Percentiles rank a stretch among this genome's conserved stretches.
Conservation (phyloP, 2,113 vertebrate species). For the Eurystomus gularis region DNA sequence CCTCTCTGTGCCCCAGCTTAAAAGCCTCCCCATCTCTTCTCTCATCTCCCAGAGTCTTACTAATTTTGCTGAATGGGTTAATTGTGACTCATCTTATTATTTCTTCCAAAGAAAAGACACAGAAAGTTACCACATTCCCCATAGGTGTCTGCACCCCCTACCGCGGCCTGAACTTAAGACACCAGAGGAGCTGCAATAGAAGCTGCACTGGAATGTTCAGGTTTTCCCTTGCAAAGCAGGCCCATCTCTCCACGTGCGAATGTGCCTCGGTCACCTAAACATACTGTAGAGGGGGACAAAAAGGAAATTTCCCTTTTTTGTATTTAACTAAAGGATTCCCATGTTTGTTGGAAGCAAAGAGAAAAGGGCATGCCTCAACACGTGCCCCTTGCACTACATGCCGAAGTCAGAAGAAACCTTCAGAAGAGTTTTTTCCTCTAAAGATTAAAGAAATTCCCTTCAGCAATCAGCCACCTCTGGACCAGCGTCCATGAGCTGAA, state of each 20-base stretch:
- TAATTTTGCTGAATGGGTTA: neutral
- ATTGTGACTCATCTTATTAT: slow-evolving; percentile 16
- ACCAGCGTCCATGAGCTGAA: neutral
- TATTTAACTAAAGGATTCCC: neutral
- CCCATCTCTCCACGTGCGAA: slow-evolving; percentile 16
- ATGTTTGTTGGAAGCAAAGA: neutral
- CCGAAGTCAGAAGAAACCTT: neutral
- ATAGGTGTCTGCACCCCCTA: slow-evolving; percentile 48
- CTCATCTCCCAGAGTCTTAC: neutral
- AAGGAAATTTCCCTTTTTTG: neutral
- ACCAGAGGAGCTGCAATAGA: slow-evolving; percentile 45
- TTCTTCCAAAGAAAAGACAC: slow-evolving; percentile 56
- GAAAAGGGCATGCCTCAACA: neutral
- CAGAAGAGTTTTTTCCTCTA: neutral
- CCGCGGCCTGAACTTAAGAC: slow-evolving; percentile 60
- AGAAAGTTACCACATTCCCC: slow-evolving; percentile 19
- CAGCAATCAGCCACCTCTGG: neutral
- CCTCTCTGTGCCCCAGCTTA: neutral
- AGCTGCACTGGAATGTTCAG: slow-evolving; percentile 58
- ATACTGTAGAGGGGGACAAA: neutral
- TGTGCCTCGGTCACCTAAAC: slow-evolving; percentile 34
- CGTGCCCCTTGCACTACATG: neutral
- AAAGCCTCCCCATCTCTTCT: neutral
- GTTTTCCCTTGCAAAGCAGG: slow-evolving; percentile 57
- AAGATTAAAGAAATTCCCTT: neutral